These are phyloP conservation scores for Megaleporinus macrocephalus DNA, from an alignment of 2,113 vertebrate genomes.

Conservation along the genomic window DNA sequence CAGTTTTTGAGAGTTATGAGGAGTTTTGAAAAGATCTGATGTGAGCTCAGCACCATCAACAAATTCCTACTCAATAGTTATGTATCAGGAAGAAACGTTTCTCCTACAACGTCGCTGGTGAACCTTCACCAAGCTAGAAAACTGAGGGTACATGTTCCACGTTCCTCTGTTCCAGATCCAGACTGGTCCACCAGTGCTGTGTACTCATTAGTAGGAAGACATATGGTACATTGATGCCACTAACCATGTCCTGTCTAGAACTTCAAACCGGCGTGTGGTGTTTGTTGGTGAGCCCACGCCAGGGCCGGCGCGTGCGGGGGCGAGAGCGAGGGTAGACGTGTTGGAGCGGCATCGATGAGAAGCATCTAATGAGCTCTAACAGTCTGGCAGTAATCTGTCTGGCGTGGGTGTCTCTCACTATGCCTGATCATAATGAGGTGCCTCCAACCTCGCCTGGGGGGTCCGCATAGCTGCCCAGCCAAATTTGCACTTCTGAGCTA, in stretches of 20 bases:
- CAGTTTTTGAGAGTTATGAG: too few species aligned
- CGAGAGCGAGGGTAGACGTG: not conserved
- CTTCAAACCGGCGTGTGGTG: not conserved
- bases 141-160: too few species aligned
- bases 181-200: not conserved
- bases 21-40: too few species aligned
- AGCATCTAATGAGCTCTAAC: conserved; percentile 39
- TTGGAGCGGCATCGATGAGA: not conserved
- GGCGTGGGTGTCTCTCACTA: conserved; percentile 24
- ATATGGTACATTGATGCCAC: not conserved
- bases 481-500: conserved; percentile 65
- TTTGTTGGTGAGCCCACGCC: not conserved
- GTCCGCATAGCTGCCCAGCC: conserved; percentile 58
- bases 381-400: conserved; percentile 65
- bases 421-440: conserved; percentile 69
- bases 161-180: not conserved
- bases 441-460: conserved; percentile 63
- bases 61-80: too few species aligned
- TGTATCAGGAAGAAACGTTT: not conserved
- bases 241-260: not conserved
- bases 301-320: not conserved
- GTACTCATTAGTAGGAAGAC: not conserved
- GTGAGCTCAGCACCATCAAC: too few species aligned
- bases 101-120: not conserved
- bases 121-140: not conserved